Evolutionary conservation across 2,888 invertebrate genomes (phyloP).

Genomic region (Noctua pronuba): DNA sequence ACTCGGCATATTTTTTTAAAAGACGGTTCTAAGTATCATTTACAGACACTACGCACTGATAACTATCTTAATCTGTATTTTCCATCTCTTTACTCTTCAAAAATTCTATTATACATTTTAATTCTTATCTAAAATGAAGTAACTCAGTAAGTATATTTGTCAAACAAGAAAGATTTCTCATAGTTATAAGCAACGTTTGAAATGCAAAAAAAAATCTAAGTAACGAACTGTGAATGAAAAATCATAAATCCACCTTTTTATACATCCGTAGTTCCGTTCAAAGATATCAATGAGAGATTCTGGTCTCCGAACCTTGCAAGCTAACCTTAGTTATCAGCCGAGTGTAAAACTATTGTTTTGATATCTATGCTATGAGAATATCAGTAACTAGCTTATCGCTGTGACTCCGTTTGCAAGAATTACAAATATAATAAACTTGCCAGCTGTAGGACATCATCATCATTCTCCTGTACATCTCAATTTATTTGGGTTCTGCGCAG

Average conservation of each 20-base stretch:
- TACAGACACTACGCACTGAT: neutral
- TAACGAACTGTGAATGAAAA: conserved; percentile 33
- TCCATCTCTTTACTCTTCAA: neutral
- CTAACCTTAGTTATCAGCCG: conserved; percentile 59
- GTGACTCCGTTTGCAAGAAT: neutral
- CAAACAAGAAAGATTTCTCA: neutral
- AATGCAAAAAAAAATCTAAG: neutral
- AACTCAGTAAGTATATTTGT: too few species aligned
- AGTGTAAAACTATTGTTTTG: conserved; percentile 64
- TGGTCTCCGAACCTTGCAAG: conserved; percentile 51
- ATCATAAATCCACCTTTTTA: conserved; percentile 33
- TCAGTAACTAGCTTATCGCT: neutral
- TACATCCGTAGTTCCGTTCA: conserved; percentile 20
- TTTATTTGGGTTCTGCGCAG: too few species aligned
- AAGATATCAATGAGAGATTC: conserved; percentile 51
- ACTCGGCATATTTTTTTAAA: neutral
- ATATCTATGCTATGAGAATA: conserved; percentile 53
- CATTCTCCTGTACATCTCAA: neutral
- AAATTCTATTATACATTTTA: too few species aligned
- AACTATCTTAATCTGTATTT: neutral
- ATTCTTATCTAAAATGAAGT: too few species aligned
- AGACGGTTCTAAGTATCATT: neutral
- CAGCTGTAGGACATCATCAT: too few species aligned
- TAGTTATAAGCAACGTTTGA: neutral
- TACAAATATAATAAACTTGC: too few species aligned